phyloP scores from a whole-genome alignment of 2,113 vertebrate species.

The Pipa parva region DNA sequence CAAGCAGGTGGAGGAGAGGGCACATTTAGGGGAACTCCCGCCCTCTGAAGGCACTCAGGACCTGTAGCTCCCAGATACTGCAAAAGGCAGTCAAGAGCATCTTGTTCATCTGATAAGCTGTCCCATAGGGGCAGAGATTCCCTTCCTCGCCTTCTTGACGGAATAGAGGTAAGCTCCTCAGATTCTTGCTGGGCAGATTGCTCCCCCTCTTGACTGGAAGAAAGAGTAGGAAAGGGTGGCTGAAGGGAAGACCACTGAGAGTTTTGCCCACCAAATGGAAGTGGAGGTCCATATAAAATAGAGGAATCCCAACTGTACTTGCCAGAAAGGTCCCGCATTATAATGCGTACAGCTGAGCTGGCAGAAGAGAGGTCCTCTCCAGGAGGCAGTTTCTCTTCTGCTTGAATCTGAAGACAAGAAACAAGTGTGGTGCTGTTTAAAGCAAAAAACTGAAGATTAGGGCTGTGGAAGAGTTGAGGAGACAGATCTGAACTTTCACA shows the following conservation, averaged over 20 bases:
- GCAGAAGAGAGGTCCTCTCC: conserved; percentile 89
- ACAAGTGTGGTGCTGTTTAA: conserved; percentile 91
- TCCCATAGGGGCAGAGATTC: conserved; percentile 91
- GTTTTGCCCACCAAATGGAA: conserved; percentile 53
- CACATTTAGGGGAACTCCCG: conserved; percentile 88
- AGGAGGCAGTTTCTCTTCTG: conserved; percentile 84
- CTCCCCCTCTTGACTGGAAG: conserved; percentile 42
- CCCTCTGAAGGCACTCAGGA: conserved; percentile 92
- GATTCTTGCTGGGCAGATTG: conserved; percentile 45
- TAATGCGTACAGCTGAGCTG: conserved; percentile 86
- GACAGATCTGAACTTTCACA: conserved; percentile 87
- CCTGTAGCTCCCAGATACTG: conserved; percentile 91
- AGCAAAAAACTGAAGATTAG: conserved; percentile 94
- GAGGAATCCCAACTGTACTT: conserved; percentile 97
- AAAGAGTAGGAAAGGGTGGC: conserved; percentile 11
- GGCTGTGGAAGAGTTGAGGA: conserved; percentile 92
- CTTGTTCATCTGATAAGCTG: conserved; percentile 84
- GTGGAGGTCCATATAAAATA: conserved; percentile 86
- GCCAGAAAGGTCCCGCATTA: conserved; percentile 91
- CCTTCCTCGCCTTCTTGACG: conserved; percentile 79
- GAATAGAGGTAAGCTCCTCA: conserved; percentile 56
- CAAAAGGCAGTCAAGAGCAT: conserved; percentile 90
- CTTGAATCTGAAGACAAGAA: conserved; percentile 79
- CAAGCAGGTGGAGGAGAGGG: conserved; percentile 87
- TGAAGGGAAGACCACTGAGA: conserved; percentile 32